Evolutionary conservation across 2,888 invertebrate genomes (phyloP).

Genomic region (Augochlorella aurata): DNA sequence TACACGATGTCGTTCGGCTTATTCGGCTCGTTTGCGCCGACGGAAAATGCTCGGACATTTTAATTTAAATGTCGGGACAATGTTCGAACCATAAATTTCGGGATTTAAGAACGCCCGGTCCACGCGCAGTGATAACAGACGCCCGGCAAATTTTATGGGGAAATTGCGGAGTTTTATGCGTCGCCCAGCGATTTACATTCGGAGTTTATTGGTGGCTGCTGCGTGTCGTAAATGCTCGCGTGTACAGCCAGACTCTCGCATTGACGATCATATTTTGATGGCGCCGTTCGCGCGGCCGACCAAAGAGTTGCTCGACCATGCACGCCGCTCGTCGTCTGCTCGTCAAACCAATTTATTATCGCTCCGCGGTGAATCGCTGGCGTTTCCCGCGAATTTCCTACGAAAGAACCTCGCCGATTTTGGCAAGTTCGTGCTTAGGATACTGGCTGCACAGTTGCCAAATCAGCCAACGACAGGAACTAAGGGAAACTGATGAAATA

Average conservation of each 20-base stretch:
- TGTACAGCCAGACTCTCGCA: neutral
- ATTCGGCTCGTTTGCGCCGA: neutral
- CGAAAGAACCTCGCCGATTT: no score
- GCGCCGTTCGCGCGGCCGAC: neutral
- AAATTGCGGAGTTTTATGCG: neutral
- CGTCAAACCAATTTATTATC: neutral
- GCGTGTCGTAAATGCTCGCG: neutral
- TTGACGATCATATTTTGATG: conserved; percentile 1
- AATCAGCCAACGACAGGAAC: no score
- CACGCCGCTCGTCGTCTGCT: neutral
- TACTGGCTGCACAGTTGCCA: no score
- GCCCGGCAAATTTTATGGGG: neutral
- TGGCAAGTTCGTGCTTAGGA: no score
- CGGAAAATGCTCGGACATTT: conserved; percentile 25
- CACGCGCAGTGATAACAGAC: conserved; percentile 11
- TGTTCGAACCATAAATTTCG: conserved; percentile 10
- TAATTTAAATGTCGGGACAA: conserved; percentile 28
- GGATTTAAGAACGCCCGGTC: neutral
- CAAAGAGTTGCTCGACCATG: neutral
- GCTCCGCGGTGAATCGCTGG: neutral
- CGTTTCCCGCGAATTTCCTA: neutral
- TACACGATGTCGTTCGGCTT: conserved; percentile 39
- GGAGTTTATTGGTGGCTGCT: conserved; percentile 1
- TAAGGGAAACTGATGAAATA: no score
- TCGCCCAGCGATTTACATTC: neutral